Evolutionary conservation across 2,888 invertebrate genomes (phyloP).

Genomic region (Shargacucullia verbasci): DNA sequence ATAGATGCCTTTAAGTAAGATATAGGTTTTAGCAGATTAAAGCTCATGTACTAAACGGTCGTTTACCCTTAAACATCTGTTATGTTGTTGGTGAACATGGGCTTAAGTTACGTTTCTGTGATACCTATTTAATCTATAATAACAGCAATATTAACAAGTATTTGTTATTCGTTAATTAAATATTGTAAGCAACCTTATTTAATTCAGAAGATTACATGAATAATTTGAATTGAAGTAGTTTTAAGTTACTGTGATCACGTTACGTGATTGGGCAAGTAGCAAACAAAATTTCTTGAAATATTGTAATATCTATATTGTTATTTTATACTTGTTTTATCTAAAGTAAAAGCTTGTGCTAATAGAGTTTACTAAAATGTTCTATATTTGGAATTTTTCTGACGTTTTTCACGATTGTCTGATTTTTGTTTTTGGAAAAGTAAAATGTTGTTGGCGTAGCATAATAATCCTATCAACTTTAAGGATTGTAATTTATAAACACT

Average conservation of each 20-base stretch:
- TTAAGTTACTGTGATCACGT: neutral
- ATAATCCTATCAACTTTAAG: conserved; percentile 1
- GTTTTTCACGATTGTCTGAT: conserved; percentile 32
- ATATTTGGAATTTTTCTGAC: conserved; percentile 12
- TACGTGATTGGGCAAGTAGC: neutral
- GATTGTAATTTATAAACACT: neutral
- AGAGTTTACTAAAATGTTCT: conserved; percentile 38
- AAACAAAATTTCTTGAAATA: no score
- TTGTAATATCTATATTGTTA: neutral
- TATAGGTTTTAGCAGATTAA: conserved; percentile 28
- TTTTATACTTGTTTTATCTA: conserved; percentile 16
- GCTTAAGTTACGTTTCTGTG: no score
- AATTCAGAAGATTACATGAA: conserved; percentile 10
- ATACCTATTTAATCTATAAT: no score
- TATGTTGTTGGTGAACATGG: no score
- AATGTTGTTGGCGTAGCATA: conserved; percentile 23
- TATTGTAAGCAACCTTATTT: neutral
- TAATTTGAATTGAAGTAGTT: conserved; percentile 4
- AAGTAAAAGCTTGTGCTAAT: conserved; percentile 17
- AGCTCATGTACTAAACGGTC: no score
- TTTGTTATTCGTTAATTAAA: no score
- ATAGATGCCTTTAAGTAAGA: conserved; percentile 31
- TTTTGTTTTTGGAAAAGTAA: conserved; percentile 33
- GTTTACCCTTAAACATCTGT: no score
- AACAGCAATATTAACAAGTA: no score